Conservation (phyloP, 2,113 vertebrate species). For the Tetrax tetrax region DNA sequence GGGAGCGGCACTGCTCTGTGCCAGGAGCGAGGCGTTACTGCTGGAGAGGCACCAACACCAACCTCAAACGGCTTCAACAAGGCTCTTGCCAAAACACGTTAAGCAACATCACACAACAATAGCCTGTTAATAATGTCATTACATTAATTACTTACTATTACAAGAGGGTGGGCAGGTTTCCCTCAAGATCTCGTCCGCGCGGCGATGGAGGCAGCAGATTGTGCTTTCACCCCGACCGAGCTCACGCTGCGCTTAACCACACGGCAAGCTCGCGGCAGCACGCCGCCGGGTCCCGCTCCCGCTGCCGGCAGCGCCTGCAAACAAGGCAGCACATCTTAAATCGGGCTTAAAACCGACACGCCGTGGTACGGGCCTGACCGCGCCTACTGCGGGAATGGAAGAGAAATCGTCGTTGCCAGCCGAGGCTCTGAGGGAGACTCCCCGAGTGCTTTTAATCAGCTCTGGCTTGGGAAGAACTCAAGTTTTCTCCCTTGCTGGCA, state of each 20-base stretch:
- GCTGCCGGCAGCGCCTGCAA: fast-evolving
- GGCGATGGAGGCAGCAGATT: fast-evolving
- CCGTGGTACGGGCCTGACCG: too few relatives aligned
- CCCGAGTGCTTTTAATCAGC: fast-evolving
- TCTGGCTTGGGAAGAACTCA: fast-evolving
- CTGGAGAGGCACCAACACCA: not conserved
- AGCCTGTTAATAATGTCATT: too few relatives aligned
- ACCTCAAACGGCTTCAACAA: fast-evolving
- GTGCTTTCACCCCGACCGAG: fast-evolving
- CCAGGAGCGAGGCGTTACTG: fast-evolving
- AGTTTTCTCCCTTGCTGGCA: not conserved
- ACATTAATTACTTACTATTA: not conserved
- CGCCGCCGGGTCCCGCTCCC: too few relatives aligned
- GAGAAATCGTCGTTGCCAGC: fast-evolving
- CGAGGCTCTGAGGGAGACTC: fast-evolving
- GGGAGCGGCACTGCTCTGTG: too few relatives aligned
- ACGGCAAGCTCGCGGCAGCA: fast-evolving
- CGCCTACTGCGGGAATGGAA: not conserved
- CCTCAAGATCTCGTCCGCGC: fast-evolving
- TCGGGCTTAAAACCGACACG: fast-evolving
- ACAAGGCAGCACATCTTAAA: too few relatives aligned
- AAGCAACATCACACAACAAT: not conserved
- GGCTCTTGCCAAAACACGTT: not conserved
- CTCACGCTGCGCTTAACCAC: fast-evolving
- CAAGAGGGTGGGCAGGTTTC: not conserved